Base-by-base conservation (phyloP, 2,888 invertebrate species). In the Coleophora flavipennella region DNA sequence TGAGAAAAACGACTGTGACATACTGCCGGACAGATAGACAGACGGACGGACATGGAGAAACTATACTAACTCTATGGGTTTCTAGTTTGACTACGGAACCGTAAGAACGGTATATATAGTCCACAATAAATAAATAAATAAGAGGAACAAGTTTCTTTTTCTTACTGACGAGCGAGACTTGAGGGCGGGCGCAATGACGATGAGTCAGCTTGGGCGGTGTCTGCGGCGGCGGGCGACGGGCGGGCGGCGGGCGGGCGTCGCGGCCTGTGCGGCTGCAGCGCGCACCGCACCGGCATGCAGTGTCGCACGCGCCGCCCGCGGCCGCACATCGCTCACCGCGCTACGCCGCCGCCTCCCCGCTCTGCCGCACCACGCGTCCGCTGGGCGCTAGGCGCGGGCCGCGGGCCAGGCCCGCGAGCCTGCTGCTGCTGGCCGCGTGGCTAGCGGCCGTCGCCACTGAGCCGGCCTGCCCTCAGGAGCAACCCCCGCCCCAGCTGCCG, bases 401-500 rank as follows among this genome's bases (percentile, higher is more conserved):
- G 84, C 81, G 81, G 83, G 83, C 84, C 81, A 70, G 81, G 81
- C 83, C 84, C 83, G 81, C 81, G 83, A 77, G 81, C 83, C 83
- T 81, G 81, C 81, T 81, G 71, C 77, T 80, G 75, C 75, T 80
- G 70, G 80, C 74, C 72, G 71, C 75, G 71, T 78, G 78, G 83
- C 79, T 78, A 62, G 80, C 73, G 70, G 79, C 72, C 56, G 67
- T 69, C 58, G 71, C 77, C 34, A 12, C 33, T 58, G 77, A 80
- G 51, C 64, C 64, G 50, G 72, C 79, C 59, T 83, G 81, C 51
- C 75, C 71, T 13, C 70, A 72, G 57, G 73, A 76, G 45, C 61
- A 66, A 20, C 65, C 73, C 48, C 52, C 70, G 48, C 53, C 70
- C 44, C 64, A 65, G 40, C 57, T 65, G 46, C 69, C 78, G 51